Conservation (phyloP, 2,113 vertebrate genomes). For the Solea solea region DNA sequence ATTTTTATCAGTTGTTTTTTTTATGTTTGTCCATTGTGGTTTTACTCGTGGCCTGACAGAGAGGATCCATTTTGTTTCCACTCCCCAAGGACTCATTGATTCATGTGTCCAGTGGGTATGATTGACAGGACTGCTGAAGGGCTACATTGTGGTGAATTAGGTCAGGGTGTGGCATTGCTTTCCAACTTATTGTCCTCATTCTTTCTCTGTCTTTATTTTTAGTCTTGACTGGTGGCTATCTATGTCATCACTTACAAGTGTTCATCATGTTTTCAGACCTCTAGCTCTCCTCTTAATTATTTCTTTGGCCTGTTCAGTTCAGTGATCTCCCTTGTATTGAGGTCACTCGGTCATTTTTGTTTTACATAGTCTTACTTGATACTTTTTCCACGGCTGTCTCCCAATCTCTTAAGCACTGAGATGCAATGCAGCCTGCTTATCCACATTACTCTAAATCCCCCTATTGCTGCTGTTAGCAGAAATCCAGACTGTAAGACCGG, state of each 20-base stretch:
- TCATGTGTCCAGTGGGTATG: constrained; percentile 59
- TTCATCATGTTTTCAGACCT: background rate
- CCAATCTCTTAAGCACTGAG: constrained; percentile 56
- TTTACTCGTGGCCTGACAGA: constrained; percentile 15
- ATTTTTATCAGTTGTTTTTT: constrained; percentile 1
- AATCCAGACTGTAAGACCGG: constrained; percentile 39
- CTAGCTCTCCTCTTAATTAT: constrained; percentile 1
- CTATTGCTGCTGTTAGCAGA: constrained; percentile 53
- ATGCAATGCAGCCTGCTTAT: constrained; percentile 61
- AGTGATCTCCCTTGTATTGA: constrained; percentile 38
- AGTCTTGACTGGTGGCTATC: constrained; percentile 36
- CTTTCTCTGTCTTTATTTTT: constrained; percentile 65
- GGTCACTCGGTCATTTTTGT: constrained; percentile 57
- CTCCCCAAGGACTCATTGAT: constrained; percentile 48
- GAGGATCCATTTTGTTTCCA: constrained; percentile 29
- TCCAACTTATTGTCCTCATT: constrained; percentile 74
- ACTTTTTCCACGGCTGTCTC: constrained; percentile 39
- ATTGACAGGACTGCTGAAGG: constrained; percentile 67
- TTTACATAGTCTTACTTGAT: constrained; percentile 42
- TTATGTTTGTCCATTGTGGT: background rate
- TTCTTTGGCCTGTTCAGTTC: constrained; percentile 5
- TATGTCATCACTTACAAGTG: constrained; percentile 19
- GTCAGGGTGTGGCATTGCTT: constrained; percentile 71
- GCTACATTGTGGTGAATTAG: constrained; percentile 58
- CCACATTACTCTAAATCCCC: constrained; percentile 70